phyloP scores from a whole-genome alignment of 53 echinoderm and acorn worm species.

The Hippasteria phrygiana region DNA sequence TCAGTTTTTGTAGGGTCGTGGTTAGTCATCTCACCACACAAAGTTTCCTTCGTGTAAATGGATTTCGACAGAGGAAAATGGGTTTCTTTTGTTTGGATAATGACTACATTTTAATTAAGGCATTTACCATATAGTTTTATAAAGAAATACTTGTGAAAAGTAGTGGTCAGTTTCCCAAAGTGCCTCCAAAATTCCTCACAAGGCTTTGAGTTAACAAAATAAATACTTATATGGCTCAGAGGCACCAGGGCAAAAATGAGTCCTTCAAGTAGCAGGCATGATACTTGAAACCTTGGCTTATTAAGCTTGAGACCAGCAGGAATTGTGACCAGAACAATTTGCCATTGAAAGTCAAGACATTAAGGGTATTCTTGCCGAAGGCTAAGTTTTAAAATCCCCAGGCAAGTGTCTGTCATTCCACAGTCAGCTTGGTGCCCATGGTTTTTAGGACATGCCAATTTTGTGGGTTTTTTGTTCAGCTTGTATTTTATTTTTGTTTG shows the following conservation, averaged over 20 bases:
- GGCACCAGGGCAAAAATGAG: not conserved
- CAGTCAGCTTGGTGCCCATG: not conserved
- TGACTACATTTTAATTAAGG: too few relatives aligned
- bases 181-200: not conserved
- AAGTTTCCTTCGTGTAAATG: not conserved
- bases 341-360: conserved; percentile 40
- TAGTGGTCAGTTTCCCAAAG: not conserved
- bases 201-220: conserved; percentile 24
- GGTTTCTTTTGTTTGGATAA: too few relatives aligned
- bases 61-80: not conserved
- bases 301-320: not conserved
- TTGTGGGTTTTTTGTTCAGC: not conserved
- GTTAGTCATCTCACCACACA: not conserved
- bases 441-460: not conserved
- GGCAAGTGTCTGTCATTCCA: conserved; percentile 21
- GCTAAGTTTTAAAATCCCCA: not conserved
- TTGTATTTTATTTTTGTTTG: not conserved
- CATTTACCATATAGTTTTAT: too few relatives aligned
- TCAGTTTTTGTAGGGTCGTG: not conserved
- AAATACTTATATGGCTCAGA: conserved; percentile 5
- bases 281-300: conserved; percentile 26
- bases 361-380: not conserved
- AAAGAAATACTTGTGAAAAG: too few relatives aligned
- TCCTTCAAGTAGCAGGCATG: not conserved
- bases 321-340: conserved; percentile 20